Evolutionary conservation across 2,797 vertebrate species (phyloP).

Genomic region (Emys orbicularis): DNA sequence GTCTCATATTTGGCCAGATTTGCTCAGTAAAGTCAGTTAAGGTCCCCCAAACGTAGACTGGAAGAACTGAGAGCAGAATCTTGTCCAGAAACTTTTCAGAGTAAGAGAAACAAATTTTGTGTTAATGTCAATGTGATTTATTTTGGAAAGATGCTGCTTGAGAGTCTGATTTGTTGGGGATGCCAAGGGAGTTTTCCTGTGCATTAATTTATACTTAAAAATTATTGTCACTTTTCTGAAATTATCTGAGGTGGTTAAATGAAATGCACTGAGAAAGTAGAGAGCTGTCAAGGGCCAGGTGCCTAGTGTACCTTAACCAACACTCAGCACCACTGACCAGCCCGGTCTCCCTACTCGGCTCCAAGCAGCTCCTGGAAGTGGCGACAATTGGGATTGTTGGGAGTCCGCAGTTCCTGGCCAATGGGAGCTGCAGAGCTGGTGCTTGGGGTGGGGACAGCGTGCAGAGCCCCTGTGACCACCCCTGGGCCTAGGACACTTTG

Average conservation of each 20-base stretch:
- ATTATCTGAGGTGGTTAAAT: neutral
- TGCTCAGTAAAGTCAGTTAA: accelerated
- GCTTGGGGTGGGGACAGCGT: too few species aligned
- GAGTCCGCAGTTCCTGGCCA: too few species aligned
- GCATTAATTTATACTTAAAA: neutral
- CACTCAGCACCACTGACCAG: neutral
- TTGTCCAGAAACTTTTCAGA: neutral
- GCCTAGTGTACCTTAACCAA: neutral
- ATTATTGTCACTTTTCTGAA: neutral
- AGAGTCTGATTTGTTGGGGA: neutral
- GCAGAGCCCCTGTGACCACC: too few species aligned
- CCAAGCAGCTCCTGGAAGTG: too few species aligned
- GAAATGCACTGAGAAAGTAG: neutral
- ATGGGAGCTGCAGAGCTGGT: too few species aligned
- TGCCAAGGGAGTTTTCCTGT: neutral
- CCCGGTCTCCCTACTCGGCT: too few species aligned
- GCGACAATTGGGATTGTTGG: too few species aligned
- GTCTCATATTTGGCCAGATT: neutral
- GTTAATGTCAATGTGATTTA: neutral
- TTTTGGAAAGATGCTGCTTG: neutral
- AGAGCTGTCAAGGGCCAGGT: neutral
- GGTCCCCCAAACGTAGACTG: neutral
- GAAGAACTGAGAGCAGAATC: neutral
- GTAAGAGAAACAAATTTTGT: neutral
- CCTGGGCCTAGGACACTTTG: too few species aligned